Evolutionary conservation across 2,113 vertebrate genomes (phyloP).

Genomic region (Columba janthina): DNA sequence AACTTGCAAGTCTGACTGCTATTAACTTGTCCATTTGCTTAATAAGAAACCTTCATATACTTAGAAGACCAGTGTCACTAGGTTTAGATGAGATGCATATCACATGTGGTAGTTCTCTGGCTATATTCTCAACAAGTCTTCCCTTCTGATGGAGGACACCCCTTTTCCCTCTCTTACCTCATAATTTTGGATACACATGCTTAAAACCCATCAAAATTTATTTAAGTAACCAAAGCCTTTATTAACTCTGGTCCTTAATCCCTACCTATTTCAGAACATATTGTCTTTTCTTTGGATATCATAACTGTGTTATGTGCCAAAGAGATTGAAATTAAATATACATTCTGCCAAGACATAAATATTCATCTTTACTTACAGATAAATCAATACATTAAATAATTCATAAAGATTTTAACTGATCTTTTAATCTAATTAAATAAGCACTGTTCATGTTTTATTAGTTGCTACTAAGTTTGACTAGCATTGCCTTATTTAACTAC

Average conservation of each 20-base stretch:
- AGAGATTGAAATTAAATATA: not conserved
- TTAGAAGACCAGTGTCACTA: not conserved
- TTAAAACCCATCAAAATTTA: not conserved
- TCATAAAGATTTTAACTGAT: not conserved
- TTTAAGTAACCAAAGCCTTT: not conserved
- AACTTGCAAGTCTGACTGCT: not conserved
- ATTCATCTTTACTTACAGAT: constrained; percentile 17
- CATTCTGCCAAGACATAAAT: constrained; percentile 2
- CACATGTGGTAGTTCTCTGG: not conserved
- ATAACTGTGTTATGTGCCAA: not conserved
- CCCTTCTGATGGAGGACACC: not conserved
- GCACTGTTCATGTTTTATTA: not conserved
- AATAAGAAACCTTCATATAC: not conserved
- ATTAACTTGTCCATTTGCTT: not conserved
- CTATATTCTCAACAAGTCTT: not conserved
- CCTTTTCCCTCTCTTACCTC: not conserved
- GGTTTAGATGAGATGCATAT: not conserved
- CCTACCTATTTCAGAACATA: not conserved
- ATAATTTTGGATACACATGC: not conserved
- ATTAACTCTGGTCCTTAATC: not conserved
- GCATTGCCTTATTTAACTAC: not conserved
- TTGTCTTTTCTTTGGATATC: not conserved
- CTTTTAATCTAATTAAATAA: constrained; percentile 15
- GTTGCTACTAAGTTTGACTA: not conserved
- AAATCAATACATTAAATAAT: constrained; percentile 54